phyloP scores from a whole-genome alignment of 2,888 invertebrate genomes.

The Junonia oenone region DNA sequence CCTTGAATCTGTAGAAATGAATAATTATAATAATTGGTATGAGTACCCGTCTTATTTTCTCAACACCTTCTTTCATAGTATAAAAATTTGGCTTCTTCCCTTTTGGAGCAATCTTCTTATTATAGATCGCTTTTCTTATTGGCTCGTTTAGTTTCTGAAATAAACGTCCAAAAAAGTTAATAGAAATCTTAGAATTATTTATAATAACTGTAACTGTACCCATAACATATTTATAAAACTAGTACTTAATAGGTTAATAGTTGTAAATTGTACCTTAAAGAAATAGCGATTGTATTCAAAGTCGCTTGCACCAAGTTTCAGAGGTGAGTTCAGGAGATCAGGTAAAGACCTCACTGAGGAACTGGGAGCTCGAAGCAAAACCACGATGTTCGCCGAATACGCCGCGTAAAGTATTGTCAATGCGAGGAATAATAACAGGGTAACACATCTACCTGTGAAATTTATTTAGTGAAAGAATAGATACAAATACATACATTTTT shows the following conservation, averaged over 20 bases:
- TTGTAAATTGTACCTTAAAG: conserved; percentile 67
- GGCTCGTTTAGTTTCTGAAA: conserved; percentile 70
- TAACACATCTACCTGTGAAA: conserved; percentile 73
- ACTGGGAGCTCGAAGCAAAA: conserved; percentile 83
- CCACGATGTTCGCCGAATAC: conserved; percentile 83
- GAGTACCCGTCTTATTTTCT: conserved; percentile 54
- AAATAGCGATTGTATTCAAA: conserved; percentile 82
- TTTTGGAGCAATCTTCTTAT: conserved; percentile 70
- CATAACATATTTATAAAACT: not conserved
- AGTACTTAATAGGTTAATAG: too few relatives aligned
- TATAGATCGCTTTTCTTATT: conserved; percentile 65
- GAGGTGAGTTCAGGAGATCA: conserved; percentile 80
- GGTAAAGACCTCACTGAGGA: conserved; percentile 78
- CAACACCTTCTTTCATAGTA: conserved; percentile 66
- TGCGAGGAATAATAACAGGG: conserved; percentile 79
- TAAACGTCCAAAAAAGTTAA: conserved; percentile 29
- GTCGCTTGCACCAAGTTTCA: conserved; percentile 82
- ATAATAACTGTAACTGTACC: too few relatives aligned
- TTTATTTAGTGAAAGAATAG: not conserved
- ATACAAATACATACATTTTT: too few relatives aligned
- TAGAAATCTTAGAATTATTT: too few relatives aligned
- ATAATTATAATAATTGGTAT: too few relatives aligned
- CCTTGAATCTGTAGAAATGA: too few relatives aligned
- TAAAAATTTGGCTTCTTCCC: conserved; percentile 65
- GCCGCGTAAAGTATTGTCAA: conserved; percentile 82